Evolutionary conservation across 2,113 vertebrate genomes (phyloP).

Genomic region (Thalassarche chlororhynchos): DNA sequence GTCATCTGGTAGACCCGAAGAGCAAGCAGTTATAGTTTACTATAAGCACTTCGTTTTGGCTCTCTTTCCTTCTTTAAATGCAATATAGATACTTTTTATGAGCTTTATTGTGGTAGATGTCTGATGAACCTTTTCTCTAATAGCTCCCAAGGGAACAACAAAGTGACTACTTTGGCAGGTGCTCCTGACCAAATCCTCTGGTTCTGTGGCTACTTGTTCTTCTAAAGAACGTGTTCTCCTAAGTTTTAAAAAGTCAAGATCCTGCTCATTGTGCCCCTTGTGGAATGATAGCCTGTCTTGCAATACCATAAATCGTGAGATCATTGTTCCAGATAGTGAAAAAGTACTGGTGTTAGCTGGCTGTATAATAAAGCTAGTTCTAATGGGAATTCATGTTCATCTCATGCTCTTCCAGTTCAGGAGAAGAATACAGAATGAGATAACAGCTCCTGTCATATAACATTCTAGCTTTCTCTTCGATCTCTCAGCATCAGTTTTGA

Average conservation of each 20-base stretch:
- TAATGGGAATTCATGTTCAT: conserved; percentile 52
- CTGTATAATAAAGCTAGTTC: conserved; percentile 30
- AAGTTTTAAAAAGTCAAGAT: background rate
- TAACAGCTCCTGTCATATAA: conserved; percentile 35
- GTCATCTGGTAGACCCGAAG: background rate
- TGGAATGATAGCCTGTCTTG: background rate
- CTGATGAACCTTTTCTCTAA: background rate
- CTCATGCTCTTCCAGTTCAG: conserved; percentile 21
- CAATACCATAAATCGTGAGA: conserved; percentile 2
- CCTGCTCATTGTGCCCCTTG: background rate
- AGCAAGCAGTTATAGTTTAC: background rate
- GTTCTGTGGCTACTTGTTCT: background rate
- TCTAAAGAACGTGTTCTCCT: background rate
- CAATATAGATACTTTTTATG: background rate
- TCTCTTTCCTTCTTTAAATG: background rate
- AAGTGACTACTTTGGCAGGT: background rate
- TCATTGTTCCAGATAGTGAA: conserved; percentile 38
- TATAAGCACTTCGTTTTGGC: background rate
- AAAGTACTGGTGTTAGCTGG: conserved; percentile 13
- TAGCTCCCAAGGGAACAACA: background rate
- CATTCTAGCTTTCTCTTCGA: conserved; percentile 43
- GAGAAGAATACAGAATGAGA: conserved; percentile 26
- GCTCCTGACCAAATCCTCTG: background rate
- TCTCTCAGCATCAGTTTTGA: conserved; percentile 39
- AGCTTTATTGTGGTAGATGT: background rate